Evolutionary conservation across 2,888 invertebrate genomes (phyloP).

Genomic region (Drosophila lutescens): DNA sequence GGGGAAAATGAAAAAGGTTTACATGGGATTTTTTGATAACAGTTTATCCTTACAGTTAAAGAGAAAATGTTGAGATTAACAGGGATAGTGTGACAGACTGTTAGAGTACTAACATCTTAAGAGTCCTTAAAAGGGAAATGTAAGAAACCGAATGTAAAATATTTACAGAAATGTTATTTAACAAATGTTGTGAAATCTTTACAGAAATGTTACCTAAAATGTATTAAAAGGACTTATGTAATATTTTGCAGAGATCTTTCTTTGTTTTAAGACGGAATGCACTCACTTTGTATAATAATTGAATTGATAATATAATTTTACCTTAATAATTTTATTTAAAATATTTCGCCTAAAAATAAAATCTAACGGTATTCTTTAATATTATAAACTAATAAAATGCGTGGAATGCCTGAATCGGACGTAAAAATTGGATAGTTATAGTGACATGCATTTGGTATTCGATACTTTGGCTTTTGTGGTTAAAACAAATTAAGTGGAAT

Average conservation of each 20-base stretch:
- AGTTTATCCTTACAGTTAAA: background rate
- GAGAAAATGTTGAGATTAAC: background rate
- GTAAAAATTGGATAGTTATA: background rate
- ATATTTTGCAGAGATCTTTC: background rate
- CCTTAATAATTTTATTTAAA: background rate
- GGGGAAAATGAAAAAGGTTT: background rate
- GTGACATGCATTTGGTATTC: conserved; percentile 32
- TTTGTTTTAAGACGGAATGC: background rate
- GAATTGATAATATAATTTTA: background rate
- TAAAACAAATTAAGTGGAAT: conserved; percentile 75
- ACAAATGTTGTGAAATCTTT: background rate
- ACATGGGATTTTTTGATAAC: background rate
- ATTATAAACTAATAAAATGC: background rate
- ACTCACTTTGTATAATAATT: background rate
- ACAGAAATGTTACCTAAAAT: background rate
- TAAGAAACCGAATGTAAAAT: background rate
- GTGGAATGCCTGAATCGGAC: no score
- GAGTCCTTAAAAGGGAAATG: background rate
- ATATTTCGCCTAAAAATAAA: background rate
- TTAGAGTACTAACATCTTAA: background rate
- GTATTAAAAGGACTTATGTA: background rate
- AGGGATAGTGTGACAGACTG: background rate
- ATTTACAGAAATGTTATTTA: background rate
- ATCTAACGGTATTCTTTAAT: background rate
- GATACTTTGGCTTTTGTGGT: conserved; percentile 58